A percentile compares a stretch with the other conserved stretches of the same genome.
Evolutionary conservation across 2,888 invertebrate genomes (phyloP).

Genomic region (Aphidius colemani): DNA sequence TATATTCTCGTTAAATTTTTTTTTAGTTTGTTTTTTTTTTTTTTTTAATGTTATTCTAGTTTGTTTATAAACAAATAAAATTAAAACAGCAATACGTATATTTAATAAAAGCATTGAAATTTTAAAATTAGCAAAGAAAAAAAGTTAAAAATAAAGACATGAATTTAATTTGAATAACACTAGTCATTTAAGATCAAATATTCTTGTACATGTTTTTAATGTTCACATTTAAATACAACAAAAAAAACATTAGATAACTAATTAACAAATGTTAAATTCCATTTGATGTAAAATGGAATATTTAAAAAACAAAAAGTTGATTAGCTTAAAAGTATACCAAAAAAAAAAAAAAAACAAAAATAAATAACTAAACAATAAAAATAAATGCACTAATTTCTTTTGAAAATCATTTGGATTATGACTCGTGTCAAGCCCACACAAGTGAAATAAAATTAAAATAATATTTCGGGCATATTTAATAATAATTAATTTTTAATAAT

Average conservation of each 20-base stretch:
- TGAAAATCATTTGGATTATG: conserved; percentile 5
- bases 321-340: conserved; percentile 34
- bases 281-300: no score
- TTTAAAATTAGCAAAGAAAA: conserved; percentile 1
- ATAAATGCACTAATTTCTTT: conserved; percentile 31
- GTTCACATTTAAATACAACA: no score
- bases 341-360: conserved; percentile 29
- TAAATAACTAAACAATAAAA: conserved; percentile 28
- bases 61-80: neutral
- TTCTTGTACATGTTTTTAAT: neutral
- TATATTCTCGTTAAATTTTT: neutral
- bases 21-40: neutral
- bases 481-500: conserved; percentile 28
- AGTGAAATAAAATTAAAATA: neutral
- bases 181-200: conserved; percentile 23
- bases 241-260: no score
- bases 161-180: conserved; percentile 19
- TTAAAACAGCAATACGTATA: neutral
- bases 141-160: conserved; percentile 6
- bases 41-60: no score
- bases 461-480: neutral
- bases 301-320: conserved; percentile 18
- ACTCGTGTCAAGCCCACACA: neutral
- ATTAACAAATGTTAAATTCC: no score
- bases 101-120: neutral